Evolutionary conservation across 2,113 vertebrate genomes (phyloP), one percentile per base, ranked within the genome.

Genomic region (Porphyrio hochstetteri): DNA sequence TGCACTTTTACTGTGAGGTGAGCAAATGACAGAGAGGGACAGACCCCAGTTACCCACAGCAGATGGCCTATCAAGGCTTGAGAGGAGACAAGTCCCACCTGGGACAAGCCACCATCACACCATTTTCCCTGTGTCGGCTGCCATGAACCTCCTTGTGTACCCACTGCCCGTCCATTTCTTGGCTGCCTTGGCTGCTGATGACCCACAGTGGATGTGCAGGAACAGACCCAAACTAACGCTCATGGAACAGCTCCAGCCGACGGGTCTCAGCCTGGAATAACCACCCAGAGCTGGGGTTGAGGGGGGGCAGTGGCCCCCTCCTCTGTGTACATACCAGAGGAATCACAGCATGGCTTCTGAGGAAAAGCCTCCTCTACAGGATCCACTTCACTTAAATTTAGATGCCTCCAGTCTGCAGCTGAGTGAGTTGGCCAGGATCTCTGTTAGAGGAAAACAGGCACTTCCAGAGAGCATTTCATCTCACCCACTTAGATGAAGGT

Each of bases 91-190:
- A 46, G 36, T 53, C 29, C 19, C 53, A 65, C 50, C 15, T 33
- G 33, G 44, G 24, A 68, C 69, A 76, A 75, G 16, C 13, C 59
- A 31, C 28, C 3, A 1, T 12, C 29, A 60, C 57, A 55, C 28
- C 15, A 33, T 56, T 78, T 67, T 27, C 56, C 25, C 50, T 44
- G n/a, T 1, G 0, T 14, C 0, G 1, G 15, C 35, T 68, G 80
- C 33, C 14, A 20, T 3, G 33, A 74, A 60, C 44, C 25, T 63
- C 38, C 27, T 52, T 0, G 0, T 0, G 0, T 16, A 28, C 29
- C 27, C 3, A 0, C 25, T 86, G 64, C 52, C 60, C 28, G 35
- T 1, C 27, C 20, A 3, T 7, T 33, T 81, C 68, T 56, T 60
- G 71, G 28, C 92, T 68, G 46, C 20, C 20, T 63, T 8, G 9